Base-by-base conservation (phyloP, 1,140 invertebrate genomes). In the Mizuhopecten yessoensis region DNA sequence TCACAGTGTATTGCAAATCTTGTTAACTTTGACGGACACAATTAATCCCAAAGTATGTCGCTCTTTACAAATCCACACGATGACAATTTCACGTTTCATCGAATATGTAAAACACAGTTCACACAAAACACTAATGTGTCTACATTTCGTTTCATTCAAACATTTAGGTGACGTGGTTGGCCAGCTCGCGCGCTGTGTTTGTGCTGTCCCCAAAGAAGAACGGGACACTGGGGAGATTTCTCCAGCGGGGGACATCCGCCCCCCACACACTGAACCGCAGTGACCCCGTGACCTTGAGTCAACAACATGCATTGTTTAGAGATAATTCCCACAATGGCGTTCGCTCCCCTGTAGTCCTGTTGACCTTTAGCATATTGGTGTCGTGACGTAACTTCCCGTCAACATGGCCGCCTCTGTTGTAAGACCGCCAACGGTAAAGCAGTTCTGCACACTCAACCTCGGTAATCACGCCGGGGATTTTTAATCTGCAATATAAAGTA, bases 251-350 rank as follows among this genome's bases (percentile, higher is more conserved):
- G 57, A 75, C n/a, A 75, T 75, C 57, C 57, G 57, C 57, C 57
- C 57, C 57, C 57, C 57, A 75, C 57, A 75, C 45, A 57, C 57
- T 3, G 57, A 45, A 45, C 42, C 9, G 17, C 57, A n/a, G 29
- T n/a, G 57, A 75, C 57, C 57, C n/a, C n/a, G n/a, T 29, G 57
- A 75, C 57, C 23, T 75, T 29, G 1, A 75, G 57, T 75, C 9
- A 75, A 75, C n/a, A 75, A 75, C 23, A 75, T 75, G 5, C 57
- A 75, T 75, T 75, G 57, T 75, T 75, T 75, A 75, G 57, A 75
- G 57, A 75, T 75, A 75, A 75, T 75, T 75, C 57, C 15, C 57
- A 75, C 57, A 75, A 29, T 75, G n/a, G 5, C 57, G n/a, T n/a
- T 75, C 23, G 57, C 57, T 75, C 57, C 57, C 57, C 57, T n/a